Evolutionary conservation across 2,797 vertebrate species (phyloP), one percentile per base, ranked within the genome.

Genomic region (Trachops cirrhosus): DNA sequence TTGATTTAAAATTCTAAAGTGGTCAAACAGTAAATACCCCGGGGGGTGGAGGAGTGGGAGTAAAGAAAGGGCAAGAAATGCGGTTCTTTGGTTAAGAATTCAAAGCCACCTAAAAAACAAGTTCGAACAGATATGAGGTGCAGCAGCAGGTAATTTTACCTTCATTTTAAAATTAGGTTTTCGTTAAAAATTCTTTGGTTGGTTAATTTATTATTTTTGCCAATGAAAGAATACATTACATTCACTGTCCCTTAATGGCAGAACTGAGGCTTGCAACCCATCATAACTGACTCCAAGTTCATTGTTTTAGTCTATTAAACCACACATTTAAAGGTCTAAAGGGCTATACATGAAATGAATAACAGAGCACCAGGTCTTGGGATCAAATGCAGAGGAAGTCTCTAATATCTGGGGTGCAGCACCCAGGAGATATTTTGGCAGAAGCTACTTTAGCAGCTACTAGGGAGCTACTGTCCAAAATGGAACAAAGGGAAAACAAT

Each of bases 1-100:
- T 67, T 86, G 16, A 75, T 50, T 82, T 83, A 93, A 71, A 82
- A 62, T 91, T 82, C 32, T 59, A 74, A 91, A 82, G 32, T 11
- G 41, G 59, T 29, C 59, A 77, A 70, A 22, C 4, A 77, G 59
- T 77, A 91, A 93, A 52, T 52, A 70, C 62, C 26, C 26, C 41
- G 0, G 39, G 5, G 5, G 9, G 5, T 4, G 21, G 9, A 7
- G 24, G 41, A 5, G 24, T 46, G 4, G n/a, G 21, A 48, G 59
- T 57, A 88, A 68, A 48, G 2, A 6, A 14, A 32, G 6, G 59
- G 21, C 19, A 83, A 41, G 77, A 86, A 71, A 52, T 57, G 3
- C 50, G 57, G 9, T 41, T 48, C 12, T 59, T 24, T 80, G 16
- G 18, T 19, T 54, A 46, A 96, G 26, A 87, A 90, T 44, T 75